Conservation (phyloP, 2,888 invertebrate species). For the Caenorhabditis imperialis region DNA sequence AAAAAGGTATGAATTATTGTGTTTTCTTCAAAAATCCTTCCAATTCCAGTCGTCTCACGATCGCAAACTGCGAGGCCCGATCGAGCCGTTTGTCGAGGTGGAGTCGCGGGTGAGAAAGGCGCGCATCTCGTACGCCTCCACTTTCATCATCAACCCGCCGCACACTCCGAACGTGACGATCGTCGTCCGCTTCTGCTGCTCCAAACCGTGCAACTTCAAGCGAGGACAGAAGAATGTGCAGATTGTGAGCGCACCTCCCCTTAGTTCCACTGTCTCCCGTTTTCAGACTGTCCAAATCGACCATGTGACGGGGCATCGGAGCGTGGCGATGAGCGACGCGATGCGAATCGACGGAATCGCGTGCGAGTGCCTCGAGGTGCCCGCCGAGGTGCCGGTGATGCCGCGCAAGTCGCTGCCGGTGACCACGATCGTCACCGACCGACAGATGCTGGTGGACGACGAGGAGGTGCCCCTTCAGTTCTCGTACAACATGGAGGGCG, state of each 20-base stretch:
- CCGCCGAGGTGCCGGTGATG: constrained; percentile 8
- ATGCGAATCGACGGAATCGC: constrained; percentile 11
- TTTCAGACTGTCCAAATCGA: constrained; percentile 47
- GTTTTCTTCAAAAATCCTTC: too few relatives aligned
- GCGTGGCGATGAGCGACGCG: constrained; percentile 1
- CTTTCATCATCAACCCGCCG: constrained; percentile 32
- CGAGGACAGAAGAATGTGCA: constrained; percentile 11
- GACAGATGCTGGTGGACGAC: constrained; percentile 23
- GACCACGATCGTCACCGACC: constrained; percentile 21
- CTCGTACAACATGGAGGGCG: constrained; percentile 19
- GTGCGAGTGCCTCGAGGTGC: constrained; percentile 21
- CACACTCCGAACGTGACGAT: constrained; percentile 35
- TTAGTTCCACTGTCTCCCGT: neutral
- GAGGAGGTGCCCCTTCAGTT: constrained; percentile 30
- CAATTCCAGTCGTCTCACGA: constrained; percentile 6
- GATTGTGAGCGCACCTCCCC: constrained; percentile 4
- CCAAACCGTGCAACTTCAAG: constrained; percentile 17
- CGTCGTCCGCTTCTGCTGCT: constrained; percentile 30
- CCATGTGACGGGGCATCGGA: constrained; percentile 40
- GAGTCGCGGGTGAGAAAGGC: constrained; percentile 27
- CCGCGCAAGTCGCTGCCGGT: constrained; percentile 13
- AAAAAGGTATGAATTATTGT: too few relatives aligned
- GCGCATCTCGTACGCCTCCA: constrained; percentile 33
- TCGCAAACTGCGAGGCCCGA: constrained; percentile 28
- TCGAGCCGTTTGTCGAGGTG: constrained; percentile 33